Evolutionary conservation across 2,797 vertebrate genomes (phyloP).

Genomic region (Pipistrellus kuhlii): DNA sequence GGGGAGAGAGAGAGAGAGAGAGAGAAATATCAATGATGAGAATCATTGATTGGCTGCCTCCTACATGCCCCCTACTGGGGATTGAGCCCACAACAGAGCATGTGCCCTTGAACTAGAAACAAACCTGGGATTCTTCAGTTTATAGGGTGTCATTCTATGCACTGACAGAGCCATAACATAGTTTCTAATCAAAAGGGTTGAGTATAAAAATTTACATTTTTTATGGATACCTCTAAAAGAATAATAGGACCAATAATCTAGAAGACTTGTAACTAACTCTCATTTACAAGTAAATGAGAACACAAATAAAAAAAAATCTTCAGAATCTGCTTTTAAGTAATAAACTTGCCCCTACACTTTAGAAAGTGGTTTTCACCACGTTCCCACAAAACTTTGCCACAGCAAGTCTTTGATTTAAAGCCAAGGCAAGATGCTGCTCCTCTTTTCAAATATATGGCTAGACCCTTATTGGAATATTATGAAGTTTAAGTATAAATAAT

Average conservation of each 20-base stretch:
- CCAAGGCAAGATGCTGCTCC: not conserved
- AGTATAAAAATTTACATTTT: not conserved
- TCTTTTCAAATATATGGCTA: slow-evolving; percentile 62
- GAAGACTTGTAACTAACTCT: not conserved
- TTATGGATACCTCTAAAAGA: not conserved
- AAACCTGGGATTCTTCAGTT: too few species aligned
- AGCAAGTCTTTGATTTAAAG: slow-evolving; percentile 63
- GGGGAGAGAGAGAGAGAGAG: too few species aligned
- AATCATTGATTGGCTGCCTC: too few species aligned
- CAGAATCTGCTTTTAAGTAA: slow-evolving; percentile 41
- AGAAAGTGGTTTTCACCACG: slow-evolving; percentile 15
- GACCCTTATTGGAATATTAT: slow-evolving; percentile 63
- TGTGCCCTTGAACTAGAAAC: too few species aligned
- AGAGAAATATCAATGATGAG: too few species aligned
- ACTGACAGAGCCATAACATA: not conserved
- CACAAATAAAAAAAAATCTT: not conserved
- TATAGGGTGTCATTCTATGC: too few species aligned
- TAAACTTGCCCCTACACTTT: not conserved
- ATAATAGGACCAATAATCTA: not conserved
- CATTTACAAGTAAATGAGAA: not conserved
- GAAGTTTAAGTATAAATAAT: slow-evolving; percentile 74
- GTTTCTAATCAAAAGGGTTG: not conserved
- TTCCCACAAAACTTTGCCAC: slow-evolving; percentile 41
- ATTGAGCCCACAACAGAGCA: too few species aligned
- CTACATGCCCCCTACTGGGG: too few species aligned